phyloP scores from a whole-genome alignment of 1,140 invertebrate species.

The Caenorhabditis tropicalis region DNA sequence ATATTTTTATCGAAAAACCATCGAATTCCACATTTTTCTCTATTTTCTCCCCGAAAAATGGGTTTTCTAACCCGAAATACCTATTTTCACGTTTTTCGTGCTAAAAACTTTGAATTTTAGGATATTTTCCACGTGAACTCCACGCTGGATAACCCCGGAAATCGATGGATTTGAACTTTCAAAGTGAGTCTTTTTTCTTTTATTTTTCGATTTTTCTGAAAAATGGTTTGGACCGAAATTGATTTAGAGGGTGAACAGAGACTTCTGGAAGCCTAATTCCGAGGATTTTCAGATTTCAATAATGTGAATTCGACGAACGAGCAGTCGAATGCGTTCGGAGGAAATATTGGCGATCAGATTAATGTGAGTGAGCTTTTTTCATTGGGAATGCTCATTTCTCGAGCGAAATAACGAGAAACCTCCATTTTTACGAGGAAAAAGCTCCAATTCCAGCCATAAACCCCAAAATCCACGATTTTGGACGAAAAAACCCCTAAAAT shows the following conservation, averaged over 20 bases:
- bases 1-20: no score
- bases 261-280: neutral
- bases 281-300: constrained; percentile 28
- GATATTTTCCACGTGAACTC: neutral
- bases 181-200: constrained; percentile 50
- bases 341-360: constrained; percentile 40
- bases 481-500: no score
- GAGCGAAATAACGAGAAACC: no score
- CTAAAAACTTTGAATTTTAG: no score
- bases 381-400: no score
- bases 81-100: no score
- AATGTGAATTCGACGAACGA: constrained; percentile 52
- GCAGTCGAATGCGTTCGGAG: constrained; percentile 29
- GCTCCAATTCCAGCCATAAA: no score
- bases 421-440: no score
- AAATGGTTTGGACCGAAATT: neutral
- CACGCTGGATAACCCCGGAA: neutral
- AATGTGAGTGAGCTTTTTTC: neutral
- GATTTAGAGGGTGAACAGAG: neutral
- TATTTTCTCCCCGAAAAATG: no score
- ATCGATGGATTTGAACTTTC: constrained; percentile 58
- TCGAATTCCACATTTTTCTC: no score
- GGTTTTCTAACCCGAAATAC: no score
- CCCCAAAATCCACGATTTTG: no score
- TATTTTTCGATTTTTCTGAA: neutral